These are phyloP conservation scores for Drosophila tripunctata DNA, from an alignment of 2,888 invertebrate species.

Conservation along the genomic window DNA sequence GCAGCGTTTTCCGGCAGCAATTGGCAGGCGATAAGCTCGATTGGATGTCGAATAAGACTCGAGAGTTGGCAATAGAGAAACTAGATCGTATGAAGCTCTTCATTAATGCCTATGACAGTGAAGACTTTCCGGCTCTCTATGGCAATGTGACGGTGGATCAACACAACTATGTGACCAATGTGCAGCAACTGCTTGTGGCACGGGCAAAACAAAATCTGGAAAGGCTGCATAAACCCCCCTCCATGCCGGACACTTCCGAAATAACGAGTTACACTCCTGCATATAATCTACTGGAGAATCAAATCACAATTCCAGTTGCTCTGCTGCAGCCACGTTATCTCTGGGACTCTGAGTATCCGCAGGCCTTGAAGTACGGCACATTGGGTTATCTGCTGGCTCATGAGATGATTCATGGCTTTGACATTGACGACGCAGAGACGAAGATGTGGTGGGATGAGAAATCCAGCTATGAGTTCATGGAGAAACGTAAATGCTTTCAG, in stretches of 20 bases:
- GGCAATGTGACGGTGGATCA: conserved; percentile 52
- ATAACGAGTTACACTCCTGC: conserved; percentile 67
- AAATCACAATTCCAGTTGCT: conserved; percentile 77
- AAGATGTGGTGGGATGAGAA: conserved; percentile 78
- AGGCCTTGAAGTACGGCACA: conserved; percentile 76
- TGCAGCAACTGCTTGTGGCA: conserved; percentile 61
- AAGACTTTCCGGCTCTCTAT: conserved; percentile 63
- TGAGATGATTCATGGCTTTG: conserved; percentile 82
- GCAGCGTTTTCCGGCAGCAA: conserved; percentile 60
- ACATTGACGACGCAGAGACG: conserved; percentile 64
- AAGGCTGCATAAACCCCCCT: conserved; percentile 37
- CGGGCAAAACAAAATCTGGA: conserved; percentile 18
- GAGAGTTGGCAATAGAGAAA: conserved; percentile 69
- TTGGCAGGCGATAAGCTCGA: conserved; percentile 69
- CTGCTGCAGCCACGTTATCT: conserved; percentile 78
- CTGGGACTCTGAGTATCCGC: conserved; percentile 78
- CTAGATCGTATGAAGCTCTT: conserved; percentile 68
- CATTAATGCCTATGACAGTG: conserved; percentile 75
- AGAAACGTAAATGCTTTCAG: conserved; percentile 77
- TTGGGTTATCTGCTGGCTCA: conserved; percentile 80
- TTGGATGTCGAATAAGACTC: conserved; percentile 75
- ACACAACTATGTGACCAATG: conserved; percentile 68
- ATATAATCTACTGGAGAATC: conserved; percentile 71
- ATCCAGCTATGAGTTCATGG: conserved; percentile 72
- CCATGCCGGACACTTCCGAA: conserved; percentile 40